These are phyloP conservation scores for Nematolebias whitei DNA, from an alignment of 2,113 vertebrate genomes.

Conservation along the genomic window DNA sequence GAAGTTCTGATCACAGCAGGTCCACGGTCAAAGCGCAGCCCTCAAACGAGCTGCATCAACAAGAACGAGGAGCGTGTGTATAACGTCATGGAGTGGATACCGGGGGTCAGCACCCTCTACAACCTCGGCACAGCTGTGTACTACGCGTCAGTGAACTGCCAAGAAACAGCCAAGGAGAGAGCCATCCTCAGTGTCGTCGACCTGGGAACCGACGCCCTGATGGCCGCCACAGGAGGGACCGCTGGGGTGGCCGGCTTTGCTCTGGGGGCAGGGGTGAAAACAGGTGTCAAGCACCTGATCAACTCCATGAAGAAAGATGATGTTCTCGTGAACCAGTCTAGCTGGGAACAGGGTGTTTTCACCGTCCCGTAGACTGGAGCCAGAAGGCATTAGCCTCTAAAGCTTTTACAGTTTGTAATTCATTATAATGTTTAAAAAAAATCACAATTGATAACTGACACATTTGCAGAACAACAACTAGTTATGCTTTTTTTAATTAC, in stretches of 20 bases:
- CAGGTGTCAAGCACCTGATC: constrained; percentile 78
- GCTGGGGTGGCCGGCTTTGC: constrained; percentile 73
- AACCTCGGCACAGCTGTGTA: constrained; percentile 89
- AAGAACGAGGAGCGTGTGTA: constrained; percentile 78
- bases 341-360: constrained; percentile 64
- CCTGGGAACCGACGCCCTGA: constrained; percentile 84
- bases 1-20: background rate
- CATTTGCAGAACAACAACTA: background rate
- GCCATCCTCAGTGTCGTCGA: constrained; percentile 83
- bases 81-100: constrained; percentile 79
- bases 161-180: constrained; percentile 79
- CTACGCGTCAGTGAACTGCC: constrained; percentile 85
- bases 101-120: constrained; percentile 84
- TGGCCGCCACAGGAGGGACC: constrained; percentile 67
- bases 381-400: background rate
- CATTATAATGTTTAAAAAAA: background rate
- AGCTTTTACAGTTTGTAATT: constrained; percentile 18
- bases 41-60: constrained; percentile 67
- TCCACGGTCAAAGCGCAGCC: constrained; percentile 45
- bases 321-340: constrained; percentile 77
- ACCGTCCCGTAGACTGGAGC: constrained; percentile 50
- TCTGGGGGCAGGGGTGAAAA: constrained; percentile 80
- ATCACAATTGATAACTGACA: constrained; percentile 10
- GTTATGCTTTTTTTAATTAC: background rate
- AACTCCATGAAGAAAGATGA: constrained; percentile 73